Base-by-base conservation (phyloP, 1,140 invertebrate genomes). In the Sinella curviseta region DNA sequence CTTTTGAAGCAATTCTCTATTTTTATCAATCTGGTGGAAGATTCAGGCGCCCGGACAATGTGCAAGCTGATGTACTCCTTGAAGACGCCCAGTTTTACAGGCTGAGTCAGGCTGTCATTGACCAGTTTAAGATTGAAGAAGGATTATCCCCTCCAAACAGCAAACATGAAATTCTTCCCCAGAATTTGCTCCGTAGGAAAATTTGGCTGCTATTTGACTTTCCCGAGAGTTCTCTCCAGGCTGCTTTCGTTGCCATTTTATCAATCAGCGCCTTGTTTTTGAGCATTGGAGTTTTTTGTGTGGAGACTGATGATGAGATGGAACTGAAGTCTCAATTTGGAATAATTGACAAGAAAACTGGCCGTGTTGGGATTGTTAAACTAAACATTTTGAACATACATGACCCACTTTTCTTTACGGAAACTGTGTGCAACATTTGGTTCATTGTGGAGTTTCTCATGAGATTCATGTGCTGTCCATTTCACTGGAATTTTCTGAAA, bases 291-390 rank as follows among this genome's bases (percentile, higher is more conserved):
- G 96, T 94, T 74, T 98, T 98, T 88, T 97, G 96, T 88, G 88
- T 98, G 85, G 98, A 98, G 88, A 97, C 96, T n/a, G n/a, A n/a
- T n/a, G n/a, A n/a, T 0, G 94, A 96, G 86, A 94, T 95, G 0
- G 93, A 67, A 30, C 28, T 67, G 20, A 12, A 67, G 14, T n/a
- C n/a, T n/a, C n/a, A n/a, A n/a, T 2, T 17, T 31, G 30, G 34
- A 34, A 36, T 3, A 20, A 3, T 34, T 34, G 1, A 67, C 4
- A 74, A 36, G 70, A 74, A n/a, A n/a, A n/a, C n/a, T n/a, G n/a
- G n/a, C 8, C 60, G 60, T 30, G 60, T n/a, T 14, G 8, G 28
- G 8, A 14, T 12, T n/a, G 60, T 14, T 14, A 24, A 24, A 14
- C 24, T 67, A 67, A 67, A 14, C 14, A 26, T 67, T 8, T 14